Evolutionary conservation across 1,140 invertebrate species (phyloP).

Genomic region (Drosophila hydei): DNA sequence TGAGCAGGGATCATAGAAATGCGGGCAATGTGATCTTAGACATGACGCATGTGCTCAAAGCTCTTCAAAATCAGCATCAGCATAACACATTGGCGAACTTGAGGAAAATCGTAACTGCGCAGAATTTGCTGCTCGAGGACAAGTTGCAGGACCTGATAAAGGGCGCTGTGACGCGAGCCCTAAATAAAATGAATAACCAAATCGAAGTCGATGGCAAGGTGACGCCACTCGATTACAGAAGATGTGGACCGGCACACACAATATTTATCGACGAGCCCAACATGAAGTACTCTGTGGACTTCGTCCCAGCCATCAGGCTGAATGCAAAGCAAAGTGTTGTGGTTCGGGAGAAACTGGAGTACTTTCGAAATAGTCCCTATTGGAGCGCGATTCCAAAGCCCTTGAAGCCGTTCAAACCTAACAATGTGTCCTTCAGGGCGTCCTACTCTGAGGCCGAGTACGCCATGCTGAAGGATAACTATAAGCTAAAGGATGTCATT

Average conservation of each 20-base stretch:
- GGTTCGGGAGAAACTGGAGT: neutral
- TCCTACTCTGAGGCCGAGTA: constrained; percentile 60
- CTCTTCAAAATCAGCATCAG: constrained; percentile 31
- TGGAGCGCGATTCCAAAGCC: constrained; percentile 75
- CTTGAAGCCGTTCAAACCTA: constrained; percentile 36
- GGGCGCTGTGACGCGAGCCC: constrained; percentile 27
- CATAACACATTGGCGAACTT: constrained; percentile 37
- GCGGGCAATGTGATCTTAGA: constrained; percentile 65
- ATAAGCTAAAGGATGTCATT: constrained; percentile 56
- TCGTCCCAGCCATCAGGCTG: constrained; percentile 67
- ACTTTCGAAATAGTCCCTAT: constrained; percentile 13
- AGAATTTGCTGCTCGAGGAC: constrained; percentile 50
- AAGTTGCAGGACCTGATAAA: constrained; percentile 56
- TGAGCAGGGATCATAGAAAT: constrained; percentile 38
- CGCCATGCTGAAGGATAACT: constrained; percentile 40
- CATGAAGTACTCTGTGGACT: constrained; percentile 66
- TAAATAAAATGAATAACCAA: constrained; percentile 38
- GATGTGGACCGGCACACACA: constrained; percentile 69
- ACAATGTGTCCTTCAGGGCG: constrained; percentile 61
- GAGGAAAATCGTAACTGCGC: constrained; percentile 42
- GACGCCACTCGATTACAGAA: constrained; percentile 41
- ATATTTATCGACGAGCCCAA: constrained; percentile 33
- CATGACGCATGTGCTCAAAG: constrained; percentile 49
- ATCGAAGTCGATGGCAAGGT: constrained; percentile 35
- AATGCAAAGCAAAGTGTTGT: constrained; percentile 44